Conservation (phyloP, 2,113 vertebrate species). For the Seriola quinqueradiata region DNA sequence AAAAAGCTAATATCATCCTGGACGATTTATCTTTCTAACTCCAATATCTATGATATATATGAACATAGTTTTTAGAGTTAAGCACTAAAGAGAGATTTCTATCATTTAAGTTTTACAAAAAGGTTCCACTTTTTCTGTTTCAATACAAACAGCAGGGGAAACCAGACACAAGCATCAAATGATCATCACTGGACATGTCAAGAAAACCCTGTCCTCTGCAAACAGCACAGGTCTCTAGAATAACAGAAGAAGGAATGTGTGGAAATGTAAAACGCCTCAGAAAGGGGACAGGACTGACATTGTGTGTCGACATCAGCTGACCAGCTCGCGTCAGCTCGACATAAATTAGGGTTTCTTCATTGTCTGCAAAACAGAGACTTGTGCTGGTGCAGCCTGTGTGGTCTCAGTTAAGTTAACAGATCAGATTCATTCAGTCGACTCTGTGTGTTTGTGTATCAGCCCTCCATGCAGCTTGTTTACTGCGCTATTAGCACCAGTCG, state of each 20-base stretch:
- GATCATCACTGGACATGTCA: not conserved
- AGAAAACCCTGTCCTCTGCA: not conserved
- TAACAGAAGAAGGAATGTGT: not conserved
- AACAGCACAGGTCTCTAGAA: not conserved
- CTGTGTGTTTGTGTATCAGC: not conserved
- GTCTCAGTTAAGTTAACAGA: not conserved
- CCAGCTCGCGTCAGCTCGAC: not conserved
- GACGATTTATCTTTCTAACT: too few relatives aligned
- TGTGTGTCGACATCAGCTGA: constrained; percentile 48
- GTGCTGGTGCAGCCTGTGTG: constrained; percentile 10
- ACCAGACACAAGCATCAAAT: too few relatives aligned
- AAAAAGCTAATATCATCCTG: too few relatives aligned
- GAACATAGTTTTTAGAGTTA: not conserved
- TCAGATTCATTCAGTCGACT: not conserved
- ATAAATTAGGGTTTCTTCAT: constrained; percentile 6
- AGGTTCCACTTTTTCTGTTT: not conserved
- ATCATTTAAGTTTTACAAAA: not conserved
- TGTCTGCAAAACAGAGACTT: not conserved
- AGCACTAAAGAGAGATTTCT: not conserved
- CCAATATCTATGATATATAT: too few relatives aligned
- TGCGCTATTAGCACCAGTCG: too few relatives aligned
- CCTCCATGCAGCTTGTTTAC: too few relatives aligned
- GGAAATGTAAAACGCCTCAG: not conserved
- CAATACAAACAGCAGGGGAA: too few relatives aligned
- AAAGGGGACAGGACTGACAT: constrained; percentile 19